Evolutionary conservation across 2,888 invertebrate species (phyloP).

Genomic region (Rhogogaster chlorosoma): DNA sequence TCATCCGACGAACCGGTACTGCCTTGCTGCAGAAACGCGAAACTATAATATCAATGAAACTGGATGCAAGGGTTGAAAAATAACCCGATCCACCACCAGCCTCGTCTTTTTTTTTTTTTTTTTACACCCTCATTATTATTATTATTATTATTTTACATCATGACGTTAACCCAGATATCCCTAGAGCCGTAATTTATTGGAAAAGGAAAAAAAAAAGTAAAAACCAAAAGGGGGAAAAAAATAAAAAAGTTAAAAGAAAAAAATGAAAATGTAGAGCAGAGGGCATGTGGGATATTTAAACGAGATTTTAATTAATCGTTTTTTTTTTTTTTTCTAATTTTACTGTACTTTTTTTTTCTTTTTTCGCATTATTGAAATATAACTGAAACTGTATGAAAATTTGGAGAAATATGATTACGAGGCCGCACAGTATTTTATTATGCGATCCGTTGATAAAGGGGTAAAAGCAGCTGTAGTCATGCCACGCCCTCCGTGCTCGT

Average conservation of each 20-base stretch:
- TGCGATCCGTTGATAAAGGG: neutral
- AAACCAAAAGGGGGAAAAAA: neutral
- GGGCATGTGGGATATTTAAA: neutral
- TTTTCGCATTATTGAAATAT: neutral
- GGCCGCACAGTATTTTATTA: neutral
- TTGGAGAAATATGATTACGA: neutral
- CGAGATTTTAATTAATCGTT: neutral
- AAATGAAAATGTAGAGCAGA: neutral
- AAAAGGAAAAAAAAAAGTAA: neutral
- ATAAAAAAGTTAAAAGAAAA: no score
- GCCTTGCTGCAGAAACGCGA: neutral
- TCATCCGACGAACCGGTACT: neutral
- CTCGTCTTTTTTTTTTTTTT: neutral
- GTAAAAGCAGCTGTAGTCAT: neutral
- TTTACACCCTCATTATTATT: neutral
- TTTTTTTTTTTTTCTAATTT: neutral
- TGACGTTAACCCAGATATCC: conserved; percentile 27
- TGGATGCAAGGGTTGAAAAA: conserved; percentile 32
- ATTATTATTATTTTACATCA: neutral
- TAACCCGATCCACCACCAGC: neutral
- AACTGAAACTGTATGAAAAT: neutral
- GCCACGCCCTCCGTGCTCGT: neutral
- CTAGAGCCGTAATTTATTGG: neutral
- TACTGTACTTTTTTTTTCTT: neutral
- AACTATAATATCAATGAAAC: conserved; percentile 42